Evolutionary conservation across 2,113 vertebrate genomes (phyloP), one percentile per base, ranked within the genome.

Genomic region (Pteropus alecto): DNA sequence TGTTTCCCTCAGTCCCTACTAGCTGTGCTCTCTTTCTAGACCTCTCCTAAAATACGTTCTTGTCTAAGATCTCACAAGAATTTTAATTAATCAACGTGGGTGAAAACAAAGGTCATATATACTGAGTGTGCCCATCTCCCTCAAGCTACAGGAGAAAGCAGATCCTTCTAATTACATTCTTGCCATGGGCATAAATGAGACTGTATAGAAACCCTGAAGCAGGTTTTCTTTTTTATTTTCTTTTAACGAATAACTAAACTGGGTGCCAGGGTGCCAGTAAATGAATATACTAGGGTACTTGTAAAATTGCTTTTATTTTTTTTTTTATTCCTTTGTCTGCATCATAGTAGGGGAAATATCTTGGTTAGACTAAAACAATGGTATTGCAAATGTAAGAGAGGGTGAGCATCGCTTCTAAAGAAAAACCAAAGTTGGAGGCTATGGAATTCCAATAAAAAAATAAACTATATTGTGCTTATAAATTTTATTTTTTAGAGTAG

Each of bases 41-140:
- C 28, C 58, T 86, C 83, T 51, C 92, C 18, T 9, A 33, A 91
- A 74, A 24, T 28, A 7, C 7, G 0, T 61, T 54, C 46, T 28
- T 26, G 14, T 26, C 48, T 6, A 9, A 51, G 51, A n/a, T 63
- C 51, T 95, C 63, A 63, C 0, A 10, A 76, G 14, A 84, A 56
- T 93, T 93, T 96, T 92, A 95, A 93, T 86, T 77, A 76, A 67
- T 10, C 2, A 5, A 74, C 41, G 16, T 54, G 87, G 21, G 13
- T 76, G 78, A 82, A 74, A 78, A 61, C 1, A 51, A 65, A 78
- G 24, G 41, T 43, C 1, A 0, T 28, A 5, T 35, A 1, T 16
- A 4, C 38, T 73, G 60, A 1, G 12, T 5, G 1, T 15, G 8
- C 33, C 58, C 1, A 0, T 28, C 30, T 65, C 73, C 22, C 21